phyloP scores from a whole-genome alignment of 2,888 invertebrate genomes.

The Ceratothoa steindachneri region DNA sequence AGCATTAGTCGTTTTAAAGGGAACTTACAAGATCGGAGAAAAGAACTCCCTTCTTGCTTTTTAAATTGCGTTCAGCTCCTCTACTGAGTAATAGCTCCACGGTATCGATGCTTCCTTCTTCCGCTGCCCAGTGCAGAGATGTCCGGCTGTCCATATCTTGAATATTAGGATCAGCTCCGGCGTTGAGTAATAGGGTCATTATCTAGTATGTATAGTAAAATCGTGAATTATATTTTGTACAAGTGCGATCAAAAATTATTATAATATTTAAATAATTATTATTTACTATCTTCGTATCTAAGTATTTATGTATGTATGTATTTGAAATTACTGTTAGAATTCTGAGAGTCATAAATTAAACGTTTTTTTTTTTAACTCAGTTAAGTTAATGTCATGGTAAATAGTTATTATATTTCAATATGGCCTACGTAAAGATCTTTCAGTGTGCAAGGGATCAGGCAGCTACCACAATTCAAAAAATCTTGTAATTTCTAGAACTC shows the following conservation, averaged over 20 bases:
- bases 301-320: conserved; percentile 1
- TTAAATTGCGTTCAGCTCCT: conserved; percentile 21
- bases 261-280: conserved; percentile 4
- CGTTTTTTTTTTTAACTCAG: too few relatives aligned
- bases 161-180: not conserved
- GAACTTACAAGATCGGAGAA: conserved; percentile 28
- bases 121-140: conserved; percentile 24
- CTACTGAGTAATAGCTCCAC: conserved; percentile 27
- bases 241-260: too few relatives aligned
- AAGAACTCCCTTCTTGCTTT: conserved; percentile 20
- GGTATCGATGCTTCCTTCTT: conserved; percentile 28
- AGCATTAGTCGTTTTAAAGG: too few relatives aligned
- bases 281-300: not conserved
- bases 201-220: not conserved
- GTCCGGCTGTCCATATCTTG: conserved; percentile 14
- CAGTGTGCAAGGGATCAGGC: too few relatives aligned
- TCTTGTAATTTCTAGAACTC: too few relatives aligned
- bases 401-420: too few relatives aligned
- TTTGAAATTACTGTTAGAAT: too few relatives aligned
- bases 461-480: too few relatives aligned
- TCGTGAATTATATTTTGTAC: too few relatives aligned
- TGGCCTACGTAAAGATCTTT: too few relatives aligned
- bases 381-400: too few relatives aligned
- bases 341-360: too few relatives aligned
- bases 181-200: not conserved